Base-by-base conservation (phyloP, 2,797 vertebrate species). In the Gambusia yucatana region DNA sequence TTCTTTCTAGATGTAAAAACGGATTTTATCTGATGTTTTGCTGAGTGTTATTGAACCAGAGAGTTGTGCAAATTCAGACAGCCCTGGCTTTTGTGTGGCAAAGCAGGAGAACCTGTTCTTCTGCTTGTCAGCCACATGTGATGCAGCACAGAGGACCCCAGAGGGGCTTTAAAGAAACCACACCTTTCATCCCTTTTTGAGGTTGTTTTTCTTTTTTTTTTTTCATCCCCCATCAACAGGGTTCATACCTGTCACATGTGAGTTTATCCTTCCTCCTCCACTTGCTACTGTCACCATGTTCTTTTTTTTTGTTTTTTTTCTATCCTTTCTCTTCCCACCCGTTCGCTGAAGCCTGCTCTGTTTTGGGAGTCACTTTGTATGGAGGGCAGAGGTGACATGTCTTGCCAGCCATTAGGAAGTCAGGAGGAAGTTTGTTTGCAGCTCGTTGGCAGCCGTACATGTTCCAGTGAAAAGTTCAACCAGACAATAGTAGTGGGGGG, bases 191-290 rank as follows among this genome's bases (percentile, higher is more conserved):
- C 86, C 44, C n/a, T 71, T 88, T 92, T 92, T 94, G 92, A 94
- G 93, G 86, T 87, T 94, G 87, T 86, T 94, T 81, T 91, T 92
- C 83, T 94, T 91, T 93, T 91, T 94, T 91, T 94, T 59, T 93
- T 91, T 77, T 91, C 86, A 93, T 83, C 94, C 94, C 93, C 92
- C 94, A 93, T 94, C 95, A 96, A 95, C 96, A 97, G 96, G 96
- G 92, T 92, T 94, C 90, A 89, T 2, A 95, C 95, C 95, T 97
- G 94, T 95, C 96, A 95, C 96, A 97, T 96, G 96, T 97, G 96
- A 97, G 96, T 97, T 93, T 90, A 94, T 85, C 89, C 86, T 69
- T 86, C 84, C 85, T 87, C 81, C 86, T 72, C 90, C 87, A 82
- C 82, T 88, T 85, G 90, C 88, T 92, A 88, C 89, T 89, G 84